These are phyloP conservation scores for Pyrocephalus nanus DNA, from an alignment of 2,797 vertebrate species.

Conservation along the genomic window DNA sequence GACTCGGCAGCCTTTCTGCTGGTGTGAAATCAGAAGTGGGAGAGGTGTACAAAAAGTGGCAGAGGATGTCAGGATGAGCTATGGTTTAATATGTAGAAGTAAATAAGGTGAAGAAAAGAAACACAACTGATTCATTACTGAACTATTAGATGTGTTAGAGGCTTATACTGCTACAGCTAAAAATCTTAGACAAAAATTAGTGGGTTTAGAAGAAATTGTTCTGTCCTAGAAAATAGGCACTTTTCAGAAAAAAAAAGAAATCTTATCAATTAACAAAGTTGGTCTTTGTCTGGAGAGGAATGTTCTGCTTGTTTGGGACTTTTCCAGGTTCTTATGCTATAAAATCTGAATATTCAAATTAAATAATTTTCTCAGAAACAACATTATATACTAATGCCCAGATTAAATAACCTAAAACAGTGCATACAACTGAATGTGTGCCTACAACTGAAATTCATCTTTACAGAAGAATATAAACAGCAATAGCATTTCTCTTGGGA, in stretches of 20 bases:
- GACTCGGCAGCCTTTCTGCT: neutral
- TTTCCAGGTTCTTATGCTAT: neutral
- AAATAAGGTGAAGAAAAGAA: neutral
- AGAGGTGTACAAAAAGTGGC: neutral
- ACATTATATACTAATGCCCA: accelerated
- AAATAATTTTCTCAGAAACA: neutral
- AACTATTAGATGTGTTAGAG: neutral
- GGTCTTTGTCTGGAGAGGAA: neutral
- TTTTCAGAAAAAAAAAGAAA: neutral
- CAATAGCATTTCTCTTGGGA: neutral
- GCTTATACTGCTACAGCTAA: neutral
- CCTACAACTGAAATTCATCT: neutral
- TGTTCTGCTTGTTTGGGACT: neutral
- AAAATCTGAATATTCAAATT: neutral
- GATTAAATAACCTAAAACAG: neutral
- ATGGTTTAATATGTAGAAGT: neutral
- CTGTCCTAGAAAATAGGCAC: neutral
- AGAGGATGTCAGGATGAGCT: neutral
- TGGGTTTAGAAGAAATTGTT: neutral
- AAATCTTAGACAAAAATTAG: neutral
- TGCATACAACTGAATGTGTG: neutral
- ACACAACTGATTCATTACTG: neutral
- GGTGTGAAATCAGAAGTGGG: neutral
- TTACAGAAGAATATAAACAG: neutral
- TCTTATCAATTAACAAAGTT: neutral